These are phyloP conservation scores for Tenthredo amoena DNA, from an alignment of 2,888 invertebrate genomes.

Conservation along the genomic window DNA sequence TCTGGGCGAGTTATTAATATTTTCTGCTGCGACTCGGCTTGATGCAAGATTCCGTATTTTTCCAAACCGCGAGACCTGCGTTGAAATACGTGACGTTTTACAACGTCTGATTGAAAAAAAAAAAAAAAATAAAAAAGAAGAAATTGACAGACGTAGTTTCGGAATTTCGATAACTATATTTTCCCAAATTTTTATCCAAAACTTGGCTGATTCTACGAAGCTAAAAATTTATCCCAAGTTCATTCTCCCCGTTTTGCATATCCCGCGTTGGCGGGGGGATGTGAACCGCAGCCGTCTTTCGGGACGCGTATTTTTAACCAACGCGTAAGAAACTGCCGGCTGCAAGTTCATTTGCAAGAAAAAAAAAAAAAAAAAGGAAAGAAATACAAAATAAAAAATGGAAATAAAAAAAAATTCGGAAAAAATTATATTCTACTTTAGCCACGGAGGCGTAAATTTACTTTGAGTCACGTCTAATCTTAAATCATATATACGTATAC, in stretches of 20 bases:
- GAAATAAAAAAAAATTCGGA: background rate
- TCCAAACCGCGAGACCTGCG: background rate
- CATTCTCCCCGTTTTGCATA: constrained; percentile 20
- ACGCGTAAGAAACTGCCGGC: constrained; percentile 29
- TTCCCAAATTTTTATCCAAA: background rate
- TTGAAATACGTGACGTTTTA: background rate
- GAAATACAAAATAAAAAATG: background rate
- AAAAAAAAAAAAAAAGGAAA: background rate
- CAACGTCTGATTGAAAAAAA: background rate
- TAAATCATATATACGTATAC: background rate
- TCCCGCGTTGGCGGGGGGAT: background rate
- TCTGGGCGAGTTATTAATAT: constrained; percentile 76
- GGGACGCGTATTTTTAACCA: constrained; percentile 49
- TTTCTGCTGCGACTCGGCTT: background rate
- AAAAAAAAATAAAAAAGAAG: too few species aligned
- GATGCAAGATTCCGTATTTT: constrained; percentile 8
- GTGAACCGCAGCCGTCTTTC: background rate
- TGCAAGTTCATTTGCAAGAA: constrained; percentile 49
- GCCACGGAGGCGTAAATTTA: background rate
- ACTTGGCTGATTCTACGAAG: background rate
- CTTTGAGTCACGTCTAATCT: constrained; percentile 50
- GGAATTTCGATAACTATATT: background rate
- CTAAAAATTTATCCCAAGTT: background rate
- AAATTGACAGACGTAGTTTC: background rate
- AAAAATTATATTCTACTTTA: background rate